Evolutionary conservation across 2,888 invertebrate genomes (phyloP).

Genomic region (Hypselothyrea guttata): DNA sequence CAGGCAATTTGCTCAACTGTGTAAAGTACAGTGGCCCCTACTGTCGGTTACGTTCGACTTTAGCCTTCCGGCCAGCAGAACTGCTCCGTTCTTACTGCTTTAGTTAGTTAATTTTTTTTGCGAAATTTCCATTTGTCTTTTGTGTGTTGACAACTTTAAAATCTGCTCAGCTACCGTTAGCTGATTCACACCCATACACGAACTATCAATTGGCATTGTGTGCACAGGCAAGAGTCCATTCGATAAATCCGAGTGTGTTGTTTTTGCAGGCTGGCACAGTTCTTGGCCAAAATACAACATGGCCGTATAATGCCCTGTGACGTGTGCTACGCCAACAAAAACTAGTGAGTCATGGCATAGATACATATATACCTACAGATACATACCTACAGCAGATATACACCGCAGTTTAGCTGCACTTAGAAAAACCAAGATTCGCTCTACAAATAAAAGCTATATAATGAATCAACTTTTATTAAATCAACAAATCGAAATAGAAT

Average conservation of each 20-base stretch:
- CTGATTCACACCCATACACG: conserved; percentile 34
- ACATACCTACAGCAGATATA: too few relatives aligned
- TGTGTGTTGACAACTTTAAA: conserved; percentile 39
- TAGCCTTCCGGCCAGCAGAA: too few relatives aligned
- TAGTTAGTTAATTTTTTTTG: too few relatives aligned
- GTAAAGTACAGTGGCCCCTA: too few relatives aligned
- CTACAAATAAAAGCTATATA: too few relatives aligned
- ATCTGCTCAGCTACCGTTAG: conserved; percentile 17
- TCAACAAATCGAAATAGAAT: too few relatives aligned
- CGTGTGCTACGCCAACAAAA: conserved; percentile 39
- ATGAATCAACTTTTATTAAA: too few relatives aligned
- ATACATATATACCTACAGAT: conserved; percentile 10
- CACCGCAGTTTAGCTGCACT: too few relatives aligned
- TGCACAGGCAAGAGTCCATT: conserved; percentile 33
- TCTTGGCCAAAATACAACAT: conserved; percentile 4
- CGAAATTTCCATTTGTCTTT: background rate
- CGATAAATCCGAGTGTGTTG: conserved; percentile 51
- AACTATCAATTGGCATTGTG: conserved; percentile 17
- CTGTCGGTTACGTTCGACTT: too few relatives aligned
- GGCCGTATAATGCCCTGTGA: conserved; percentile 48
- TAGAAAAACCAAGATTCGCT: too few relatives aligned
- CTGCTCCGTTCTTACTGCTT: too few relatives aligned
- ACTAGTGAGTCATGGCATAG: conserved; percentile 37
- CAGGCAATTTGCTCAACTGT: too few relatives aligned
- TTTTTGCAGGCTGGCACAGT: conserved; percentile 17